phyloP scores from a whole-genome alignment of 2,113 vertebrate species.

The Fregata magnificens region DNA sequence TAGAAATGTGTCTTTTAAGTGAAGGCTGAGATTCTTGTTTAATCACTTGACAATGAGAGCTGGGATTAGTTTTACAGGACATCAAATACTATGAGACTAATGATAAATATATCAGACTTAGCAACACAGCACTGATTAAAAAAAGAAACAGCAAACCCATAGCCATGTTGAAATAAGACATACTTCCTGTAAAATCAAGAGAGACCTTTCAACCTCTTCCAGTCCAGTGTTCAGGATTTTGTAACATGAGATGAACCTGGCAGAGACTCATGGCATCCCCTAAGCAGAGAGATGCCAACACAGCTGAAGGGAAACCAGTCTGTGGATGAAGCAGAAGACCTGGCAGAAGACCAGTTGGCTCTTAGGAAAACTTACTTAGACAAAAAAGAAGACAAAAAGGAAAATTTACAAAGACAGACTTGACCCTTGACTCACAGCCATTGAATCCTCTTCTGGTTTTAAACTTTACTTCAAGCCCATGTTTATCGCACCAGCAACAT shows the following conservation, averaged over 20 bases:
- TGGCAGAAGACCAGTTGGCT: slow-evolving; percentile 20
- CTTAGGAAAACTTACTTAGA: neutral
- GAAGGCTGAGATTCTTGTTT: neutral
- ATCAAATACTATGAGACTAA: neutral
- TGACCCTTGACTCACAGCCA: neutral
- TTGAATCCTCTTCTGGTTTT: neutral
- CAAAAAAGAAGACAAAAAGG: too few relatives aligned
- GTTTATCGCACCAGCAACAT: neutral
- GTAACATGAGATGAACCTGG: slow-evolving; percentile 5
- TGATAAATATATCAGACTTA: neutral
- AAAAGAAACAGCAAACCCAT: neutral
- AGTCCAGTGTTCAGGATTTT: neutral
- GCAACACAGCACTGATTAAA: neutral
- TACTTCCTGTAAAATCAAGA: neutral
- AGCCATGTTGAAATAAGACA: neutral
- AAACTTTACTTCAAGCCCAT: neutral
- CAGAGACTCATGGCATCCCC: neutral
- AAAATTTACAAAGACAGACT: too few relatives aligned
- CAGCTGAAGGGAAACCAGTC: neutral
- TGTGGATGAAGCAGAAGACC: neutral
- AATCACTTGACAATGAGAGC: neutral
- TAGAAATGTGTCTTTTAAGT: neutral
- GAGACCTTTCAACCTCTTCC: neutral
- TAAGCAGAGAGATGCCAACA: neutral
- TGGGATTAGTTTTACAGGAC: neutral